Conservation (phyloP, 2,888 invertebrate genomes). For the Acleris holmiana region DNA sequence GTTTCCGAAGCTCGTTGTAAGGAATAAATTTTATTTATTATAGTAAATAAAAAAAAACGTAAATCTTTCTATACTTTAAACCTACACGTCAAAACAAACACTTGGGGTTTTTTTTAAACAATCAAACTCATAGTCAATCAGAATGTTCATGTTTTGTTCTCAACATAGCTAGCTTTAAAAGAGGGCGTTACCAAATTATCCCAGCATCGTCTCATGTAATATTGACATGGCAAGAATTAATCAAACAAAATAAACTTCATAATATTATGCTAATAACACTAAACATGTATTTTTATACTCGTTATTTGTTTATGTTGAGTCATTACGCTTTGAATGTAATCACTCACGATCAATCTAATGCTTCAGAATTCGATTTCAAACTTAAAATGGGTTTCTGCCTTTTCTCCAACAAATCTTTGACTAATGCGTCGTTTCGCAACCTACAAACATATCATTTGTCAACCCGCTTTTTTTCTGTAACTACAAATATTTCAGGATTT, state of each 20-base stretch:
- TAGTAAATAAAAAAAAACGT: too few species aligned
- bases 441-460: too few species aligned
- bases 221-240: constrained; percentile 70
- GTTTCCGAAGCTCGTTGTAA: too few species aligned
- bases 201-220: constrained; percentile 60
- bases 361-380: constrained; percentile 28
- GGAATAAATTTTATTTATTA: too few species aligned
- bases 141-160: neutral
- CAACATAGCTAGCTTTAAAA: constrained; percentile 56
- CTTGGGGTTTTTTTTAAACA: too few species aligned
- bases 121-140: neutral
- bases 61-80: too few species aligned
- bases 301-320: constrained; percentile 76
- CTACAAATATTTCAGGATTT: too few species aligned
- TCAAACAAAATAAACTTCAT: constrained; percentile 54
- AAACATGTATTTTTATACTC: constrained; percentile 51
- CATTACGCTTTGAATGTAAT: constrained; percentile 70
- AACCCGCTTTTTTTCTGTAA: too few species aligned
- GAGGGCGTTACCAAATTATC: constrained; percentile 70
- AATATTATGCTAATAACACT: constrained; percentile 34
- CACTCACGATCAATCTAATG: constrained; percentile 68
- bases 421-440: too few species aligned
- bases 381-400: too few species aligned
- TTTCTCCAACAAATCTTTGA: too few species aligned
- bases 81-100: too few species aligned